These are phyloP conservation scores for Corythucha ciliata DNA, from an alignment of 2,888 invertebrate species.

Conservation along the genomic window DNA sequence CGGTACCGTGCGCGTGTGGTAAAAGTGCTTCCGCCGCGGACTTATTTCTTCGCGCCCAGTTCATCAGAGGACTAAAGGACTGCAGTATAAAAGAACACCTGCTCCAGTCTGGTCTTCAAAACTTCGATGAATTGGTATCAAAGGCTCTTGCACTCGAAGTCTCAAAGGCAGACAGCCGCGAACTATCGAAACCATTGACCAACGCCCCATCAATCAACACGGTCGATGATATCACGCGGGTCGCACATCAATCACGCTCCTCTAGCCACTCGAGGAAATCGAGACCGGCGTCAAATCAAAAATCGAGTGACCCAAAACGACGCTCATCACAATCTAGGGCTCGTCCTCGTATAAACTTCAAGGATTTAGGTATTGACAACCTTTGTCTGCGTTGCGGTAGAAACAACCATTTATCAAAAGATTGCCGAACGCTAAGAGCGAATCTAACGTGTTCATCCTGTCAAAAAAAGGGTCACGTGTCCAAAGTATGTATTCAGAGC, in stretches of 20 bases:
- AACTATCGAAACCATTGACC: too few relatives aligned
- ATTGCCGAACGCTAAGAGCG: slow-evolving; percentile 6
- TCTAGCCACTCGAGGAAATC: too few relatives aligned
- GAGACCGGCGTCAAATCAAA: too few relatives aligned
- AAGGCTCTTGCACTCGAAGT: too few relatives aligned
- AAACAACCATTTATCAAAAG: slow-evolving; percentile 17
- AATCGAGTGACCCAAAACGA: too few relatives aligned
- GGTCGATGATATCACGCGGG: too few relatives aligned
- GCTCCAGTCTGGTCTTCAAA: slow-evolving; percentile 3
- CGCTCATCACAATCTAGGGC: too few relatives aligned
- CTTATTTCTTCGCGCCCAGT: slow-evolving; percentile 7
- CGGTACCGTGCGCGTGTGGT: not conserved
- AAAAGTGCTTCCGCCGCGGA: not conserved
- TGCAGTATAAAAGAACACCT: not conserved
- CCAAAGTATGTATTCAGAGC: slow-evolving; percentile 19
- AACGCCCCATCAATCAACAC: too few relatives aligned
- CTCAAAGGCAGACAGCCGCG: too few relatives aligned
- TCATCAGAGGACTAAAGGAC: slow-evolving; percentile 4
- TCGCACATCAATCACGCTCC: too few relatives aligned
- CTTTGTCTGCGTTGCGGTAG: slow-evolving; percentile 18
- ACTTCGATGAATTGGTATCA: too few relatives aligned
- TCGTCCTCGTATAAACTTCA: not conserved
- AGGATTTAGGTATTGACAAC: slow-evolving; percentile 14
- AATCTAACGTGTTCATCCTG: slow-evolving; percentile 14
- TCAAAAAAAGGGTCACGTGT: slow-evolving; percentile 15